Conservation (phyloP, 2,888 invertebrate species). For the Lagria hirta region DNA sequence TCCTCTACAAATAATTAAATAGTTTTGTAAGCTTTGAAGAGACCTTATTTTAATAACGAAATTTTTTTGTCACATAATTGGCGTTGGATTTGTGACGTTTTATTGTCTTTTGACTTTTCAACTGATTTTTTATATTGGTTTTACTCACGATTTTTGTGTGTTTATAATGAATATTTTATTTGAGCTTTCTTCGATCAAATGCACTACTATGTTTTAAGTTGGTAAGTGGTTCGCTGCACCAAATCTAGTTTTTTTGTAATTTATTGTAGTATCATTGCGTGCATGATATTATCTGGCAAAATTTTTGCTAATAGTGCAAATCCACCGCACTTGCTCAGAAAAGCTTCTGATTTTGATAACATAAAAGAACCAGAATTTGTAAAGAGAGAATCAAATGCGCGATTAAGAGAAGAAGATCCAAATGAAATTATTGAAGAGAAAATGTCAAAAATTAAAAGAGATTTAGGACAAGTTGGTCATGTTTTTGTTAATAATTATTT, state of each 20-base stretch:
- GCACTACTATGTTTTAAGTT: slow-evolving; percentile 8
- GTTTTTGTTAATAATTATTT: slow-evolving; percentile 7
- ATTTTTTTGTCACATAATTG: too few species aligned
- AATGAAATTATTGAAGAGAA: too few species aligned
- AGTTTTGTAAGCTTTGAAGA: too few species aligned
- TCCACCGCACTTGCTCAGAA: slow-evolving; percentile 3
- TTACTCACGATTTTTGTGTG: slow-evolving; percentile 9
- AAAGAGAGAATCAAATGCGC: background rate
- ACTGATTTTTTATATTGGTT: slow-evolving; percentile 7
- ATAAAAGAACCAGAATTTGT: slow-evolving; percentile 10
- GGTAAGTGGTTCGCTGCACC: too few species aligned
- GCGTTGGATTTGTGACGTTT: slow-evolving; percentile 11
- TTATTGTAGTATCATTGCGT: slow-evolving; percentile 11
- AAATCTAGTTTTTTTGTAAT: background rate
- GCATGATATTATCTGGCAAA: slow-evolving; percentile 8
- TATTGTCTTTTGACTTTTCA: slow-evolving; percentile 1
- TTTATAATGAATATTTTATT: slow-evolving; percentile 11
- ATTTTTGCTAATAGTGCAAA: background rate
- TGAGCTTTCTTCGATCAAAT: slow-evolving; percentile 8
- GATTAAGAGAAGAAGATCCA: slow-evolving; percentile 5
- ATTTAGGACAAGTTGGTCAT: slow-evolving; percentile 6
- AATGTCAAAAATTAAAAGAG: slow-evolving; percentile 5
- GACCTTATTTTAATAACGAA: too few species aligned
- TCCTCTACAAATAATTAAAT: too few species aligned
- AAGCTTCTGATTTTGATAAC: slow-evolving; percentile 10